Evolutionary conservation across 2,797 vertebrate species (phyloP), one percentile per base, ranked within the genome.

Genomic region (Melanogrammus aeglefinus): DNA sequence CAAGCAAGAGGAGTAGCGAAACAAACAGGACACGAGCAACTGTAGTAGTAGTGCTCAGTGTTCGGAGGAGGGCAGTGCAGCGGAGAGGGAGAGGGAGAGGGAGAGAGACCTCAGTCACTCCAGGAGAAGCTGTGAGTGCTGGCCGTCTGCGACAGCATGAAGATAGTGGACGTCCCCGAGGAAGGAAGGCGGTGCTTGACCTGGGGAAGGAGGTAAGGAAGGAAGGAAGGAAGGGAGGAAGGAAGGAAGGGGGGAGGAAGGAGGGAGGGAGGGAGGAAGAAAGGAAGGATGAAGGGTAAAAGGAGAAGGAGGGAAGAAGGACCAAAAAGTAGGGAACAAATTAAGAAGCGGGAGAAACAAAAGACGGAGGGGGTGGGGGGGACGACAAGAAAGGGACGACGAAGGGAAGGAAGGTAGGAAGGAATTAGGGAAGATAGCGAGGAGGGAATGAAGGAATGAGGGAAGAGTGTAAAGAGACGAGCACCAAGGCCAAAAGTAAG

Each of bases 81-180:
- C 83, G 72, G 82, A 71, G 29, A 73, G 63, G 27, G 82, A 85
- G 92, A 85, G 92, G 92, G 63, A 93, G 47, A 89, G 82, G 84
- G 80, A 79, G 79, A n/a, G 31, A 82, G 82, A 91, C 98, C 97
- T 99, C 97, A 98, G 96, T 99, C 97, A 96, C 95, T 99, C 98
- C 97, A 99, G 91, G 97, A 97, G 96, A 99, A 99, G 95, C 96
- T 98, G 96, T 98, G 97, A 96, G 96, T 96, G 96, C 97, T 99
- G 95, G 97, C 92, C 82, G 97, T 99, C 97, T 99, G 98, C 91
- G 97, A 99, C 95, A 99, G 96, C 97, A 99, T 98, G 96, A 99
- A 99, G 97, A 99, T 96, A 94, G 98, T 97, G 87, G 98, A 99
- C 76, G 96, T 97, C 95, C 98, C 97, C 89, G 98, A 99, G 92